phyloP scores from a whole-genome alignment of 1,140 invertebrate species.

The Helicoverpa zea region DNA sequence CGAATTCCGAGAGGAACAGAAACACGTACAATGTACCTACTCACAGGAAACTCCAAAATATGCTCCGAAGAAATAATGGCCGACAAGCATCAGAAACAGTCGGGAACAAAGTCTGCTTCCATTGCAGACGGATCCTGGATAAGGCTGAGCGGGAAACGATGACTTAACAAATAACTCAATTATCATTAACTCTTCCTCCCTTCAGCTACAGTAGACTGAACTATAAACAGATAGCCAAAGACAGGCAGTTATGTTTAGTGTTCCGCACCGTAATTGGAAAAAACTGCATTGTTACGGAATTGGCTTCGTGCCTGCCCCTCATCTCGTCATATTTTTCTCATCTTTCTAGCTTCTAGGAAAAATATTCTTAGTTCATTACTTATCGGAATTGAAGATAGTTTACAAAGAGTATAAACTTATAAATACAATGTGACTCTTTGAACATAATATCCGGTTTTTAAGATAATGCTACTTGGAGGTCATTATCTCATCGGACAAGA shows the following conservation, averaged over 20 bases:
- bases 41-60: no score
- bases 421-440: background rate
- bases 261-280: background rate
- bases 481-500: background rate
- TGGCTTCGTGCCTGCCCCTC: background rate
- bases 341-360: background rate
- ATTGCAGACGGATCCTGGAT: no score
- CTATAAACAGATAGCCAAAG: background rate
- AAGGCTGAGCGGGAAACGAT: no score
- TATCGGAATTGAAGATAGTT: background rate
- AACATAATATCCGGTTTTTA: background rate
- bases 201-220: background rate
- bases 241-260: constrained; percentile 6
- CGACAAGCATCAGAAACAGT: no score
- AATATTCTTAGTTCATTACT: background rate
- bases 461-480: background rate
- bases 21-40: no score
- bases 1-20: no score
- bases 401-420: no score
- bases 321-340: constrained; percentile 11
- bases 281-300: background rate
- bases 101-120: no score
- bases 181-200: background rate
- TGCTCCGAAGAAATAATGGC: no score
- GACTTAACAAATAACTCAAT: background rate